phyloP scores from a whole-genome alignment of 1,140 invertebrate genomes.

The Drosophila nannoptera region DNA sequence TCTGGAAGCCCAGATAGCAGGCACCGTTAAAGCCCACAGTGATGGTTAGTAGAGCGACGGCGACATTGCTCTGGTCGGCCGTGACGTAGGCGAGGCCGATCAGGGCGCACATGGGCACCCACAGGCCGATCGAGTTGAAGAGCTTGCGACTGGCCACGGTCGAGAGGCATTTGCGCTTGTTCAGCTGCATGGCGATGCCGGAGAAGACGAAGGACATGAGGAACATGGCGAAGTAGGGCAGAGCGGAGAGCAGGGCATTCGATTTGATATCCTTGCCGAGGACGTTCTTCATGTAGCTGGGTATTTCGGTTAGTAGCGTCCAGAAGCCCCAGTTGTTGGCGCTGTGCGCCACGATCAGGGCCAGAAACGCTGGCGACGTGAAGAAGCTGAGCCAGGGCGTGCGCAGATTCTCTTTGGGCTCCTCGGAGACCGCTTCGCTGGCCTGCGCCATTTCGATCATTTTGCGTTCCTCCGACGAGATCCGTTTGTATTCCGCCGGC shows the following conservation, averaged over 20 bases:
- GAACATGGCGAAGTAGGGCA: conserved; percentile 91
- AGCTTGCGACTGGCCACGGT: conserved; percentile 83
- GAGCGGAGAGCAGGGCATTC: conserved; percentile 86
- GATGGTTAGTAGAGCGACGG: conserved; percentile 83
- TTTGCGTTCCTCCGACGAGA: conserved; percentile 81
- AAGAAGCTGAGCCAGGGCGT: conserved; percentile 87
- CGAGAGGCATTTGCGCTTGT: conserved; percentile 81
- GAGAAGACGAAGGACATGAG: conserved; percentile 84
- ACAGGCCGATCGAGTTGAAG: conserved; percentile 84
- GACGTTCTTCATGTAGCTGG: conserved; percentile 92
- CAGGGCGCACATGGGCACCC: conserved; percentile 83
- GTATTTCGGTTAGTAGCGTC: conserved; percentile 94
- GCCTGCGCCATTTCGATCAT: conserved; percentile 82
- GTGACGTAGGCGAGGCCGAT: conserved; percentile 83
- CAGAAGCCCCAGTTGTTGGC: conserved; percentile 97
- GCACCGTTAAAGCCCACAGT: conserved; percentile 89
- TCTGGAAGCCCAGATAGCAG: conserved; percentile 85
- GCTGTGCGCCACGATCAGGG: conserved; percentile 89
- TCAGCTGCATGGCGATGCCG: conserved; percentile 80
- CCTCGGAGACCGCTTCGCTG: conserved; percentile 29
- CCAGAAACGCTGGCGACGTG: conserved; percentile 89
- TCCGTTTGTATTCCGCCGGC: conserved; percentile 82
- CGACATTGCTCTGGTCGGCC: conserved; percentile 79
- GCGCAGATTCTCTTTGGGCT: conserved; percentile 43
- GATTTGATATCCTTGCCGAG: conserved; percentile 88